Evolutionary conservation across 2,113 vertebrate species (phyloP).

Genomic region (Phyllostomus discolor): DNA sequence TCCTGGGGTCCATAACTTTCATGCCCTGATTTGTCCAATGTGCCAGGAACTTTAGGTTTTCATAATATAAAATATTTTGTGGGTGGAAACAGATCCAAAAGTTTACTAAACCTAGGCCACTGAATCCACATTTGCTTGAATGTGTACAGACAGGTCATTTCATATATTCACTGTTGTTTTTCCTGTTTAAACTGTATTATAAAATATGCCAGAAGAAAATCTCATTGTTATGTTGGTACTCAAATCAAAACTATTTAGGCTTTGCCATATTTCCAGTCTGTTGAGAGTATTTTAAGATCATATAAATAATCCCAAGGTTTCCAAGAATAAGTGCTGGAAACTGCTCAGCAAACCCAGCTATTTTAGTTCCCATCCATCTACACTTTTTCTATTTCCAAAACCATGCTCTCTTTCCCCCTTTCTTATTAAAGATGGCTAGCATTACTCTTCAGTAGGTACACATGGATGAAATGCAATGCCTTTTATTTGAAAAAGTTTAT

Average conservation of each 20-base stretch:
- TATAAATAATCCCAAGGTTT: slow-evolving; percentile 66
- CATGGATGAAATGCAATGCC: slow-evolving; percentile 56
- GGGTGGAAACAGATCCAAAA: neutral
- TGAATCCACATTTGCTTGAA: neutral
- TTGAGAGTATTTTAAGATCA: slow-evolving; percentile 56
- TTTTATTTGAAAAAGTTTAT: slow-evolving; percentile 63
- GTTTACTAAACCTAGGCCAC: neutral
- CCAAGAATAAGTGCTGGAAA: slow-evolving; percentile 66
- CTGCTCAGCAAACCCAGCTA: slow-evolving; percentile 13
- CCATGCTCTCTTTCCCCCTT: neutral
- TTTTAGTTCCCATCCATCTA: slow-evolving; percentile 65
- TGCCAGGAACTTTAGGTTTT: neutral
- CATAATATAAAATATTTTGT: neutral
- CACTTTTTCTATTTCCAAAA: slow-evolving; percentile 34
- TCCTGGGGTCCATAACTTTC: neutral
- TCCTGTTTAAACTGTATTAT: neutral
- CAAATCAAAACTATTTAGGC: slow-evolving; percentile 10
- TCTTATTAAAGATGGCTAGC: neutral
- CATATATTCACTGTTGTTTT: neutral
- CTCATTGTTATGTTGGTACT: neutral
- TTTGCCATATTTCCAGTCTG: neutral
- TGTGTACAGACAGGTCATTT: neutral
- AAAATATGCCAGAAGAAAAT: neutral
- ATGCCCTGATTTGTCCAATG: neutral
- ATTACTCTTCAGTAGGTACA: neutral